Evolutionary conservation across 2,797 vertebrate species (phyloP).

Genomic region (Phrynocephalus forsythii): DNA sequence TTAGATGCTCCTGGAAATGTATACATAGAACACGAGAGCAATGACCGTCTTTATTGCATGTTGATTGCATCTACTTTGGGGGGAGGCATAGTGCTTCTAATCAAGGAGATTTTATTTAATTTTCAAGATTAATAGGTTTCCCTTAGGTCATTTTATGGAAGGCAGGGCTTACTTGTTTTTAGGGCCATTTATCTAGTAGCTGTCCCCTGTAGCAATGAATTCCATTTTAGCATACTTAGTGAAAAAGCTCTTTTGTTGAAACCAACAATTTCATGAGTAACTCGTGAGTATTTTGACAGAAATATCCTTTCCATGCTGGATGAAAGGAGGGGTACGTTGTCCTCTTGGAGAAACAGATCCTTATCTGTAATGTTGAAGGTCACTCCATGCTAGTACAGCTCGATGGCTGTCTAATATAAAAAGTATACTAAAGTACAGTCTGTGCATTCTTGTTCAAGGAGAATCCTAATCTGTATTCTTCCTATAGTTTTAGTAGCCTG

Average conservation of each 20-base stretch:
- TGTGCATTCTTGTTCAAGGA: fast-evolving
- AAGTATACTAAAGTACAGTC: neutral
- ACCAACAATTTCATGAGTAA: neutral
- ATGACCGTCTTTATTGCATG: neutral
- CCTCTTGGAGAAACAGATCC: neutral
- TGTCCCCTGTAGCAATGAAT: neutral
- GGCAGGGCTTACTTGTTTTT: neutral
- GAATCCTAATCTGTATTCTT: constrained; percentile 25
- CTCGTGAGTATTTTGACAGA: neutral
- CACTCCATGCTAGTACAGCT: neutral
- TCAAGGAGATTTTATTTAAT: too few species aligned
- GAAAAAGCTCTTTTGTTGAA: neutral
- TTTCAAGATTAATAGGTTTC: neutral
- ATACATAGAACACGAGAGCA: neutral
- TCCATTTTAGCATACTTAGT: neutral
- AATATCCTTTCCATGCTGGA: neutral
- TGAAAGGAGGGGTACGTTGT: neutral
- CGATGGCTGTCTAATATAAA: neutral
- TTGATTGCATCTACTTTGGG: neutral
- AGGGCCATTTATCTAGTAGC: neutral
- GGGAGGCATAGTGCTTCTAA: neutral
- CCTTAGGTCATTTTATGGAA: too few species aligned
- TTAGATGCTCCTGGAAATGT: neutral
- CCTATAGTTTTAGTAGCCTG: neutral
- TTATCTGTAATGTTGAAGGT: neutral